These are phyloP conservation scores for Anas flavirostris DNA, from an alignment of 2,797 vertebrate species.

Conservation along the genomic window DNA sequence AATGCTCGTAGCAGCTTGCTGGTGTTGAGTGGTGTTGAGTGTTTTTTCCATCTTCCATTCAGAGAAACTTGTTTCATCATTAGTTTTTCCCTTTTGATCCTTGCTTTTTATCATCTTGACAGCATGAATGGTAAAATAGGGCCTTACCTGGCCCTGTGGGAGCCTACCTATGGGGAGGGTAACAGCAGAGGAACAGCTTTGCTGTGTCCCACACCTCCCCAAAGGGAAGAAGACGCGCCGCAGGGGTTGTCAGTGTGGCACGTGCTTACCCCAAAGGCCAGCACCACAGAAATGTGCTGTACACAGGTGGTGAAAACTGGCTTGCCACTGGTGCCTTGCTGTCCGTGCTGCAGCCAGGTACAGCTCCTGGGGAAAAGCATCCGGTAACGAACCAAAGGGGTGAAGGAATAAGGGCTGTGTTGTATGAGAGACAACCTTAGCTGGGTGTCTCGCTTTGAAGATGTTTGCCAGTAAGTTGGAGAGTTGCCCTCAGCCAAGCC, in stretches of 20 bases:
- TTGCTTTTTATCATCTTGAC: not conserved
- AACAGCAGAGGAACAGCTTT: not conserved
- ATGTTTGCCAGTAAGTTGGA: constrained; percentile 31
- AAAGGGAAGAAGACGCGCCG: rapidly evolving
- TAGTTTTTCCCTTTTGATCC: not conserved
- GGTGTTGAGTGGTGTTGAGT: not conserved
- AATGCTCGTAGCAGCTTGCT: not conserved
- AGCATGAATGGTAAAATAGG: not conserved
- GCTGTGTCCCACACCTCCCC: rapidly evolving
- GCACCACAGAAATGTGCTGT: rapidly evolving
- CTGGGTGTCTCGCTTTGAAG: constrained; percentile 34
- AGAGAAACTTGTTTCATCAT: not conserved
- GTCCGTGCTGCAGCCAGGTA: rapidly evolving
- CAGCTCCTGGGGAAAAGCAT: not conserved
- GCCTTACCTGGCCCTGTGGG: not conserved
- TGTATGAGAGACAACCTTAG: constrained; percentile 9
- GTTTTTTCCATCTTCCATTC: not conserved
- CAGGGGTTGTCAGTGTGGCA: not conserved
- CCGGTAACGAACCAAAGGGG: rapidly evolving
- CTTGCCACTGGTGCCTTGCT: not conserved
- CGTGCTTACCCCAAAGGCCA: not conserved
- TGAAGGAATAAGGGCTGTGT: not conserved
- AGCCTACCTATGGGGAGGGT: not conserved
- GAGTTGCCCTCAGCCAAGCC: constrained; percentile 4
- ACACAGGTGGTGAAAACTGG: not conserved